Percentiles rank a stretch among this genome's conserved stretches.
These are phyloP conservation scores for Clarias magur DNA, from an alignment of 2,113 vertebrate species.

Conservation along the genomic window DNA sequence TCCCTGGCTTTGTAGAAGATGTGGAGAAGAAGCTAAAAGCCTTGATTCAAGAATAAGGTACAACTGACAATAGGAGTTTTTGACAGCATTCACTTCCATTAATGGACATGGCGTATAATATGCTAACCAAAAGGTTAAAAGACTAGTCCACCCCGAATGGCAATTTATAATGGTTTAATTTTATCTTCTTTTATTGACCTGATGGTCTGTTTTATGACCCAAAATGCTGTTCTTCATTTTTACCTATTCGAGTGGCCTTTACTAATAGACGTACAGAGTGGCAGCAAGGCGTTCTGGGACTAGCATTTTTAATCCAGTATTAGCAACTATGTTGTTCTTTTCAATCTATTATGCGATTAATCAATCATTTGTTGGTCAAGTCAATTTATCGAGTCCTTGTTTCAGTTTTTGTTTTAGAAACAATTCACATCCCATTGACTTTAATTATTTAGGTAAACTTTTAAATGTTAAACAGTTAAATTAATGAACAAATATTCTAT, in stretches of 20 bases:
- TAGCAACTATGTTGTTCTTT: background rate
- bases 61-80: background rate
- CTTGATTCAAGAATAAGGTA: conserved; percentile 71
- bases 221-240: background rate
- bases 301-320: background rate
- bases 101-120: background rate
- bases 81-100: background rate
- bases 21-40: conserved; percentile 83
- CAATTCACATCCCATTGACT: too few species aligned
- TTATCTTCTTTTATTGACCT: background rate
- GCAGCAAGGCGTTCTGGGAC: background rate
- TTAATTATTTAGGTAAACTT: too few species aligned
- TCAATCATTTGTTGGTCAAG: too few species aligned
- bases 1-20: conserved; percentile 85
- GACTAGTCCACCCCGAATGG: background rate
- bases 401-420: too few species aligned
- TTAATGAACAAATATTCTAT: too few species aligned
- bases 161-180: background rate
- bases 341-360: too few species aligned
- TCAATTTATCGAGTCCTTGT: too few species aligned
- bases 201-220: background rate
- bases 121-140: background rate
- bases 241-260: background rate
- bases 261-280: background rate
- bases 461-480: too few species aligned